Percentiles rank a stretch among this genome's conserved stretches.
Evolutionary conservation across 2,797 vertebrate genomes (phyloP).

Genomic region (Melanitta fusca): DNA sequence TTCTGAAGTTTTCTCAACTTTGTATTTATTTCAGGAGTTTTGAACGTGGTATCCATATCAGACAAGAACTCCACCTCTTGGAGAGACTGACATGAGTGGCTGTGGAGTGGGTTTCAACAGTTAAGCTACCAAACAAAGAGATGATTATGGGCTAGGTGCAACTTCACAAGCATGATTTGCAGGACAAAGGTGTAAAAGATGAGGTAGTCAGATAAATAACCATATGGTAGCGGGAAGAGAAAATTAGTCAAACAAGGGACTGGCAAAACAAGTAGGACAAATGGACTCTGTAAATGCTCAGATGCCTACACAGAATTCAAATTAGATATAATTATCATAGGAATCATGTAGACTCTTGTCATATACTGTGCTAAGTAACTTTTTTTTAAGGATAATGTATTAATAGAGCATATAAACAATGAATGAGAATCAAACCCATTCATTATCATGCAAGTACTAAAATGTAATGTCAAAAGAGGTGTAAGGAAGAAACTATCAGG

Average conservation of each 20-base stretch:
- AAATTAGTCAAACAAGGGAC: not conserved
- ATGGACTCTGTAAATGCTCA: not conserved
- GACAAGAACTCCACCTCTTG: not conserved
- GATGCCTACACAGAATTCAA: not conserved
- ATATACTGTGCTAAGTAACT: not conserved
- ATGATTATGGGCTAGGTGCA: not conserved
- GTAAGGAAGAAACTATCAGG: not conserved
- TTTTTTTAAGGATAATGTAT: not conserved
- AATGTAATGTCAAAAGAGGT: not conserved
- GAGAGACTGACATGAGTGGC: not conserved
- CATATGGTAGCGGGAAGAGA: fast-evolving
- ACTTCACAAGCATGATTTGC: not conserved
- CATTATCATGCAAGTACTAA: not conserved
- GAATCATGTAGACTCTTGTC: not conserved
- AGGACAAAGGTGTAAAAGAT: not conserved
- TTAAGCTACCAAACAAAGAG: not conserved
- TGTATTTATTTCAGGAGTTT: not conserved
- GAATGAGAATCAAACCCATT: not conserved
- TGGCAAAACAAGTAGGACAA: not conserved
- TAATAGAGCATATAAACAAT: not conserved
- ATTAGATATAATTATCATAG: not conserved
- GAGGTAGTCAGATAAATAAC: not conserved
- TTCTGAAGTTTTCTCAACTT: not conserved
- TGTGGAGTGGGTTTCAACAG: not conserved
- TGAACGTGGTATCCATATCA: not conserved